phyloP scores from a whole-genome alignment of 2,888 invertebrate species.

The Cylloceria caligata region DNA sequence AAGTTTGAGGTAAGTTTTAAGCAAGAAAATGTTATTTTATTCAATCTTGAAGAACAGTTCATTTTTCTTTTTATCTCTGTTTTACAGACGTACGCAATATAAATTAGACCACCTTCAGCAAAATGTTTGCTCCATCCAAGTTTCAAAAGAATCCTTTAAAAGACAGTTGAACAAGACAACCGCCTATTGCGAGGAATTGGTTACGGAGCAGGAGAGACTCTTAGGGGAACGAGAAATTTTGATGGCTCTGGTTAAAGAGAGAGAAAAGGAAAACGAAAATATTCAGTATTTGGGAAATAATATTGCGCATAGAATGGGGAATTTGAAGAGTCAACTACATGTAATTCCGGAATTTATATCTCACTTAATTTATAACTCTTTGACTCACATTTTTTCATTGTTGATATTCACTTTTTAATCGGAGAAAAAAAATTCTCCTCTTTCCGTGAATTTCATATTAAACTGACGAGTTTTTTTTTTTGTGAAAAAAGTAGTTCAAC shows the following conservation, averaged over 20 bases:
- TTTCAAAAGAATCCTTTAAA: conserved; percentile 85
- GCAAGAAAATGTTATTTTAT: neutral
- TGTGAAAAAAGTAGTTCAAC: no score
- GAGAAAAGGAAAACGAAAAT: conserved; percentile 79
- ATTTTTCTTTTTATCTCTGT: neutral
- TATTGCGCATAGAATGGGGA: conserved; percentile 85
- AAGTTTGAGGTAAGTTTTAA: conserved; percentile 85
- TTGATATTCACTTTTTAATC: neutral
- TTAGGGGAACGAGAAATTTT: conserved; percentile 81
- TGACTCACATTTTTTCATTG: neutral
- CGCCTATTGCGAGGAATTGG: conserved; percentile 86
- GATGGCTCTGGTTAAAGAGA: conserved; percentile 73
- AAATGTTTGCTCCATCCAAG: conserved; percentile 84
- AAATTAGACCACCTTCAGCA: conserved; percentile 85
- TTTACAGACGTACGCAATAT: conserved; percentile 83
- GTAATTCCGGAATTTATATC: conserved; percentile 74
- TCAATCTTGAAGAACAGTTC: neutral
- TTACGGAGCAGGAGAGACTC: conserved; percentile 86
- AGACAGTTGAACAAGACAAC: conserved; percentile 86
- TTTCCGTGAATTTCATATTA: no score
- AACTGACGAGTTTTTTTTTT: no score
- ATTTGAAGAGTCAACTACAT: conserved; percentile 85
- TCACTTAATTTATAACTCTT: neutral
- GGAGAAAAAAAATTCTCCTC: no score
- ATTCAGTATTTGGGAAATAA: conserved; percentile 84